Percentiles rank a stretch among this genome's conserved stretches.
These are phyloP conservation scores for Chascanopsetta lugubris DNA, from an alignment of 2,113 vertebrate species.

Conservation along the genomic window DNA sequence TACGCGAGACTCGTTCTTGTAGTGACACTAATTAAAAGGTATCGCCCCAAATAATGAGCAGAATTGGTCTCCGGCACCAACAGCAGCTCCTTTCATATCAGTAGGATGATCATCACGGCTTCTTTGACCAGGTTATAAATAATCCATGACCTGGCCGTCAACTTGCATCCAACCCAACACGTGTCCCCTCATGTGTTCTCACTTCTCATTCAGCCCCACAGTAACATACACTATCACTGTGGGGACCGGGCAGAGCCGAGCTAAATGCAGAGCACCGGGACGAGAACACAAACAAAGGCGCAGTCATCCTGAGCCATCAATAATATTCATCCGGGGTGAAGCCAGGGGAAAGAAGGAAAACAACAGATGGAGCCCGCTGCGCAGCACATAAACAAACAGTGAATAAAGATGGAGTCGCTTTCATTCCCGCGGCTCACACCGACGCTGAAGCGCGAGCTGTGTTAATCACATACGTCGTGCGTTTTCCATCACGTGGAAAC, in stretches of 20 bases:
- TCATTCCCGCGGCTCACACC: conserved; percentile 31
- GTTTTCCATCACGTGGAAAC: no score
- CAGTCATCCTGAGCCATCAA: conserved; percentile 27
- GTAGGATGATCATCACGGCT: no score
- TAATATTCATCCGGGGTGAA: conserved; percentile 56
- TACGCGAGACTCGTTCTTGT: no score
- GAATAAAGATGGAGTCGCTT: conserved; percentile 45
- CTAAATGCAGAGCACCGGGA: conserved; percentile 1
- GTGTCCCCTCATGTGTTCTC: background rate
- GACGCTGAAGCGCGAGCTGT: background rate
- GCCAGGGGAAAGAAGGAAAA: conserved; percentile 48
- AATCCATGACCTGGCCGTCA: background rate
- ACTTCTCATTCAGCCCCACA: conserved; percentile 20
- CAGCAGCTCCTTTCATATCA: conserved; percentile 1
- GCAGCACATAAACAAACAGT: conserved; percentile 40
- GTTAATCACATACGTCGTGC: no score
- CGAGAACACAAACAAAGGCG: conserved; percentile 39
- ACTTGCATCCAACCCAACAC: conserved; percentile 1
- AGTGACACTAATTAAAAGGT: no score
- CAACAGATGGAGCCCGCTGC: conserved; percentile 60
- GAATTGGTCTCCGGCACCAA: no score
- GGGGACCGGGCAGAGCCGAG: background rate
- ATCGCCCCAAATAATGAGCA: no score
- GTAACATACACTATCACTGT: conserved; percentile 7
- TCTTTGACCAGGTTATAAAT: background rate